Conservation (phyloP, 2,888 invertebrate genomes). For the Drosophila conformis region DNA sequence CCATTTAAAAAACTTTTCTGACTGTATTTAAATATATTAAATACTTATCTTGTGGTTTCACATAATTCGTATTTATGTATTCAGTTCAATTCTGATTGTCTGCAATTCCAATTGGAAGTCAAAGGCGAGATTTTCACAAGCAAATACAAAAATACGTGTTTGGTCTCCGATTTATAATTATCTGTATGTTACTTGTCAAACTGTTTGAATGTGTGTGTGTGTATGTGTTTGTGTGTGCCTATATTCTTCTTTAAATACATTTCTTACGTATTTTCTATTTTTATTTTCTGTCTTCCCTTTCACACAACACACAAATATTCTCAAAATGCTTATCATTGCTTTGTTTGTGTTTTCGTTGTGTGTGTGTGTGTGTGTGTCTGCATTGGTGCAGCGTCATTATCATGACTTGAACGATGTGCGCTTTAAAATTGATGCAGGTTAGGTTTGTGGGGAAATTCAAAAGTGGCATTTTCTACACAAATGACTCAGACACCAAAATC, state of each 20-base stretch:
- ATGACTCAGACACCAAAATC: constrained; percentile 21
- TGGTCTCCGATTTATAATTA: constrained; percentile 1
- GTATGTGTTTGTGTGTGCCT: not conserved
- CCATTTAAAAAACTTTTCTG: not conserved
- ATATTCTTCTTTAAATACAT: constrained; percentile 25
- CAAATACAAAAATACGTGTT: not conserved
- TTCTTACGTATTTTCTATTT: constrained; percentile 43
- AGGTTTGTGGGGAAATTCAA: constrained; percentile 40
- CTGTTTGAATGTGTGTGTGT: not conserved
- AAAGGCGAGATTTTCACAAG: not conserved
- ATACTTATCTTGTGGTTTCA: not conserved
- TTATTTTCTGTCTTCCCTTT: constrained; percentile 28
- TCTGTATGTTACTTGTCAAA: constrained; percentile 11
- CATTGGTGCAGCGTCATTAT: constrained; percentile 45
- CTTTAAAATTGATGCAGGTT: constrained; percentile 73
- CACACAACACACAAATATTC: constrained; percentile 3
- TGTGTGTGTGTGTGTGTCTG: constrained; percentile 21
- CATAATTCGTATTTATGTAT: not conserved
- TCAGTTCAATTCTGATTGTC: not conserved
- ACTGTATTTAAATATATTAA: no score
- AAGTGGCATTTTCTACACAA: constrained; percentile 11
- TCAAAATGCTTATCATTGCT: constrained; percentile 47
- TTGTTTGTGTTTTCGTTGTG: constrained; percentile 6
- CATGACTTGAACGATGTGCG: constrained; percentile 14
- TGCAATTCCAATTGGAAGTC: constrained; percentile 13